phyloP scores from a whole-genome alignment of 2,888 invertebrate genomes.

The Euproctis similis region DNA sequence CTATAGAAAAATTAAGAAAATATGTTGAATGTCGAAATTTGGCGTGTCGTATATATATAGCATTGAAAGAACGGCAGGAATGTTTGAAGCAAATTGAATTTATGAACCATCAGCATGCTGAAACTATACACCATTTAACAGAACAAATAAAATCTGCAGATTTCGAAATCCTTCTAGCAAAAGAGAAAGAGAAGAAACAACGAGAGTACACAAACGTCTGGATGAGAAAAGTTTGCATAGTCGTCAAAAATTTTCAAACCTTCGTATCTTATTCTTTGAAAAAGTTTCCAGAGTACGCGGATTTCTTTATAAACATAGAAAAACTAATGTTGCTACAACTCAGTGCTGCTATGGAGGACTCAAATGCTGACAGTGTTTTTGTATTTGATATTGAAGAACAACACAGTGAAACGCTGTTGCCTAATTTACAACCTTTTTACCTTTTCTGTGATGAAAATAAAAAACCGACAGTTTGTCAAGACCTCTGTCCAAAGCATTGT shows the following conservation, averaged over 20 bases:
- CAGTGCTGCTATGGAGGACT: conserved; percentile 40
- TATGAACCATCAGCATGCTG: conserved; percentile 38
- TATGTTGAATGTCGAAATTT: conserved; percentile 52
- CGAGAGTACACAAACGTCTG: conserved; percentile 41
- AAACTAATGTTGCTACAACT: conserved; percentile 59
- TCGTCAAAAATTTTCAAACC: conserved; percentile 57
- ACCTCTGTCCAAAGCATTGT: conserved; percentile 48
- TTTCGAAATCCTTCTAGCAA: conserved; percentile 38
- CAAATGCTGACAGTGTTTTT: conserved; percentile 45
- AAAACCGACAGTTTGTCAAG: conserved; percentile 38
- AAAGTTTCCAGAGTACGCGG: conserved; percentile 52
- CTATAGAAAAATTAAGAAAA: conserved; percentile 47
- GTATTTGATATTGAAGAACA: conserved; percentile 26
- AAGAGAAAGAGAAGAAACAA: conserved; percentile 39
- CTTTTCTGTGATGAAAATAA: conserved; percentile 50
- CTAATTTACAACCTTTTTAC: conserved; percentile 49
- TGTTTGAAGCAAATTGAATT: conserved; percentile 39
- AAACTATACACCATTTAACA: conserved; percentile 36
- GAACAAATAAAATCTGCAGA: conserved; percentile 39
- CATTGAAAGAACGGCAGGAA: conserved; percentile 56
- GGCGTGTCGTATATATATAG: conserved; percentile 63
- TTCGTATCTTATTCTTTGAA: conserved; percentile 56
- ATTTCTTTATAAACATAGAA: conserved; percentile 63
- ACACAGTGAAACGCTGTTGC: conserved; percentile 33
- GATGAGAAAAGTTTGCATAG: conserved; percentile 54